A percentile compares a stretch with the other conserved stretches of the same genome.
Conservation (phyloP, 2,888 invertebrate genomes). For the Calliopum simillimum region DNA sequence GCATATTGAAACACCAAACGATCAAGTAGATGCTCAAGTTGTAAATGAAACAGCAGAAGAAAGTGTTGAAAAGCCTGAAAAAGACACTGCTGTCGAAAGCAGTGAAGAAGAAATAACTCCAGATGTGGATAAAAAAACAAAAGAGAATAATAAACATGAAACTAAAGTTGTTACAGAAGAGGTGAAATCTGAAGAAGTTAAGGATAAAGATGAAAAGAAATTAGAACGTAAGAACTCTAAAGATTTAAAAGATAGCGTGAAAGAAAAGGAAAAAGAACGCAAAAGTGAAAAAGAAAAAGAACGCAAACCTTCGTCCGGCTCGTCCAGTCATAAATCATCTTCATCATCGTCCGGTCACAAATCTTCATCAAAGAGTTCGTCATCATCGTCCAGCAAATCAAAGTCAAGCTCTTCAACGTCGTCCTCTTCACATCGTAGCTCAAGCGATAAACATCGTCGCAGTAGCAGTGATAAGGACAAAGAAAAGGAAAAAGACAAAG, state of each 20-base stretch:
- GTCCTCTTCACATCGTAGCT: constrained; percentile 62
- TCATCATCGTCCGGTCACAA: constrained; percentile 66
- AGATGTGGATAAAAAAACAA: constrained; percentile 35
- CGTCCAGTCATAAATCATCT: constrained; percentile 65
- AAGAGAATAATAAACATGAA: constrained; percentile 61
- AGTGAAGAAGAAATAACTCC: constrained; percentile 61
- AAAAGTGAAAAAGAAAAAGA: constrained; percentile 54
- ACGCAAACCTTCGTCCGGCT: constrained; percentile 60
- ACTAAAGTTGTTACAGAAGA: constrained; percentile 40
- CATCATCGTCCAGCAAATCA: constrained; percentile 51
- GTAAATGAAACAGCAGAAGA: constrained; percentile 27
- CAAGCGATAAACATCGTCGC: constrained; percentile 67
- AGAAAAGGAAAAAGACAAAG: constrained; percentile 51
- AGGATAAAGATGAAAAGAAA: constrained; percentile 52
- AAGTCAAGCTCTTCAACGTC: constrained; percentile 49
- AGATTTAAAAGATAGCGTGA: constrained; percentile 42
- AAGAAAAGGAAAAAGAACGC: constrained; percentile 58
- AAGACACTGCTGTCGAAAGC: constrained; percentile 40
- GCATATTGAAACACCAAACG: neutral
- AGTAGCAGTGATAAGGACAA: constrained; percentile 54
- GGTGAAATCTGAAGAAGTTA: constrained; percentile 46
- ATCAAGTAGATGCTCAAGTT: neutral
- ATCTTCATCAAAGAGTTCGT: constrained; percentile 42
- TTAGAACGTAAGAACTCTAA: constrained; percentile 49
- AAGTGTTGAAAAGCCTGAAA: constrained; percentile 22